Conservation (phyloP, 1,140 invertebrate species). For the Trichoplusia ni region DNA sequence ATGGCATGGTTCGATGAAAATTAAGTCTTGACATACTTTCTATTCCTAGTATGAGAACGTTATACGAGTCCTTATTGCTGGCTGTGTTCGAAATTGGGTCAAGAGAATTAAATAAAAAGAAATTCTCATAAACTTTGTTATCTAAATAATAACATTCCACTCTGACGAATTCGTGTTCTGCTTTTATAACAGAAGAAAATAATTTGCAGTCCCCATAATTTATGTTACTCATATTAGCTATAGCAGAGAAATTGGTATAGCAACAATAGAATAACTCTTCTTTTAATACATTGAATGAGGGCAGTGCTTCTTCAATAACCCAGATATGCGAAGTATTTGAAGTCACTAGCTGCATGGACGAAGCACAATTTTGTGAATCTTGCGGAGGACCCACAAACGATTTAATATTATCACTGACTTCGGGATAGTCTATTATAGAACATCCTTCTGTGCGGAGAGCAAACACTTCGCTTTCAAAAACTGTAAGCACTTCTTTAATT, state of each 20-base stretch:
- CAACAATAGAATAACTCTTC: slow-evolving; percentile 35
- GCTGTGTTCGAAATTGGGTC: not conserved
- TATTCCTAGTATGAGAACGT: slow-evolving; percentile 40
- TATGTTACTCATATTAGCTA: slow-evolving; percentile 20
- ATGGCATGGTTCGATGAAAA: slow-evolving; percentile 43
- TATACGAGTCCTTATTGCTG: slow-evolving; percentile 17
- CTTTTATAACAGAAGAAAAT: slow-evolving; percentile 32
- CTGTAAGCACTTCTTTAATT: not conserved
- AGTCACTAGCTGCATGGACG: not conserved
- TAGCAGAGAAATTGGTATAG: slow-evolving; percentile 33
- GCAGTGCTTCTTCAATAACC: slow-evolving; percentile 19
- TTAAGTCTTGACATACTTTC: slow-evolving; percentile 44
- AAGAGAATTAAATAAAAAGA: slow-evolving; percentile 28
- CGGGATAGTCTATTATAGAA: not conserved
- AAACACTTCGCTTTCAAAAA: not conserved
- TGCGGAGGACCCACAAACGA: slow-evolving; percentile 25
- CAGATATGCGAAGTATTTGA: slow-evolving; percentile 35
- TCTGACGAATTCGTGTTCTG: slow-evolving; percentile 35
- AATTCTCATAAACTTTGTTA: slow-evolving; percentile 34
- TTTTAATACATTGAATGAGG: slow-evolving; percentile 17
- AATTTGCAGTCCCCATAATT: slow-evolving; percentile 31
- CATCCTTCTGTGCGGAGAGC: slow-evolving; percentile 29
- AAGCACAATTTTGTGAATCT: not conserved
- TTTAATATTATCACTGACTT: slow-evolving; percentile 3
- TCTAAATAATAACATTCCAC: slow-evolving; percentile 37